These are phyloP conservation scores for Leptopilina myrica DNA, from an alignment of 2,888 invertebrate species.

Conservation along the genomic window DNA sequence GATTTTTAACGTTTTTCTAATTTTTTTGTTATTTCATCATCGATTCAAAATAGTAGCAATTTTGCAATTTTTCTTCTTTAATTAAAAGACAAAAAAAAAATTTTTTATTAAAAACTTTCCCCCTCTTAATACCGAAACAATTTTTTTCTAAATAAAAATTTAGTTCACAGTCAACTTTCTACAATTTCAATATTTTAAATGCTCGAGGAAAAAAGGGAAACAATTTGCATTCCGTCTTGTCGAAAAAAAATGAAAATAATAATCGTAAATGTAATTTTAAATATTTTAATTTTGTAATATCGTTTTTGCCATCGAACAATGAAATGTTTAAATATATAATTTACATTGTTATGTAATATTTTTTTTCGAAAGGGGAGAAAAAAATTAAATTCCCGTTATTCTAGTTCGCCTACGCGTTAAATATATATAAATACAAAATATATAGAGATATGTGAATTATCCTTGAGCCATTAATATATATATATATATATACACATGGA, in stretches of 20 bases:
- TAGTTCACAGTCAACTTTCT: slow-evolving; percentile 4
- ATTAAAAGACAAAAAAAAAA: not conserved
- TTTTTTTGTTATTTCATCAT: no score
- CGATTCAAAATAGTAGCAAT: no score
- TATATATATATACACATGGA: no score
- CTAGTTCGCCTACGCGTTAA: slow-evolving; percentile 19
- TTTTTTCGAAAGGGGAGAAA: not conserved
- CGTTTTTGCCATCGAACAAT: not conserved
- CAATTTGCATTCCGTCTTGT: slow-evolving; percentile 14
- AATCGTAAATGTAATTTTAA: not conserved
- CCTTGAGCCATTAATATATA: not conserved
- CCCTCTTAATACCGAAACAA: not conserved
- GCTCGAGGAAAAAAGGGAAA: slow-evolving; percentile 9
- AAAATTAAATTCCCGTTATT: slow-evolving; percentile 4
- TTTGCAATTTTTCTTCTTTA: not conserved
- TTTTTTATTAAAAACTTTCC: not conserved
- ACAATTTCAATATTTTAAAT: slow-evolving; percentile 26
- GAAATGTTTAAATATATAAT: not conserved
- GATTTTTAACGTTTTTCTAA: no score
- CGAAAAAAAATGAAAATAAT: not conserved
- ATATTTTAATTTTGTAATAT: slow-evolving; percentile 8
- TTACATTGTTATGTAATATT: not conserved
- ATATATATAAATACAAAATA: not conserved
- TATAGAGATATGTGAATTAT: not conserved
- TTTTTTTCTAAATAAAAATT: not conserved